Conservation (phyloP, 2,797 vertebrate species). For the Jordanella pulchra region DNA sequence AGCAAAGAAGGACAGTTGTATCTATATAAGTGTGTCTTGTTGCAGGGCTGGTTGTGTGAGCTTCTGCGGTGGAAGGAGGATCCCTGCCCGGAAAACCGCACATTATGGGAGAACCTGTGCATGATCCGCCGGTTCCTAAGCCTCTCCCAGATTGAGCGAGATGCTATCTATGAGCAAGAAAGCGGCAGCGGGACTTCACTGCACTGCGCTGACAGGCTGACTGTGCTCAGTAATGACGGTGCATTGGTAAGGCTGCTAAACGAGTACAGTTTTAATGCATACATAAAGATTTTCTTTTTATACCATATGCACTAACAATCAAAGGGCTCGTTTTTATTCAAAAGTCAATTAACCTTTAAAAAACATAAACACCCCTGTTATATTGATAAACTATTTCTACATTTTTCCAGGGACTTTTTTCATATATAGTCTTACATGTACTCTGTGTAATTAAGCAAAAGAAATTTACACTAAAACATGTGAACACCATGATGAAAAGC, state of each 20-base stretch:
- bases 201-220: slow-evolving; percentile 71
- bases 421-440: not conserved
- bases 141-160: slow-evolving; percentile 89
- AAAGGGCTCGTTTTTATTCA: not conserved
- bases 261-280: not conserved
- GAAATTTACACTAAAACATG: not conserved
- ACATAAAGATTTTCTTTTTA: not conserved
- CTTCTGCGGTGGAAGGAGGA: slow-evolving; percentile 96
- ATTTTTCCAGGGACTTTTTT: not conserved
- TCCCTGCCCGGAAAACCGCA: slow-evolving; percentile 92
- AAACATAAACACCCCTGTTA: not conserved
- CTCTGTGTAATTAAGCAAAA: not conserved
- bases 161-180: slow-evolving; percentile 92
- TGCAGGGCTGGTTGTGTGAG: slow-evolving; percentile 93
- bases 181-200: slow-evolving; percentile 86
- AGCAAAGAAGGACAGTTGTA: not conserved
- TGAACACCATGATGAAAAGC: not conserved
- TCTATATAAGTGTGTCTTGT: slow-evolving; percentile 18
- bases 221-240: slow-evolving; percentile 63
- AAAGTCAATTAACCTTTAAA: not conserved
- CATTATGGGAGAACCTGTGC: slow-evolving; percentile 95
- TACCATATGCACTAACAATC: not conserved
- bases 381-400: not conserved
- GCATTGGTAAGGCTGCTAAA: slow-evolving; percentile 63
- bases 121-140: slow-evolving; percentile 95